A percentile compares a stretch with the other conserved stretches of the same genome.
Conservation (phyloP, 2,888 invertebrate species). For the Stictocephala bisonia region DNA sequence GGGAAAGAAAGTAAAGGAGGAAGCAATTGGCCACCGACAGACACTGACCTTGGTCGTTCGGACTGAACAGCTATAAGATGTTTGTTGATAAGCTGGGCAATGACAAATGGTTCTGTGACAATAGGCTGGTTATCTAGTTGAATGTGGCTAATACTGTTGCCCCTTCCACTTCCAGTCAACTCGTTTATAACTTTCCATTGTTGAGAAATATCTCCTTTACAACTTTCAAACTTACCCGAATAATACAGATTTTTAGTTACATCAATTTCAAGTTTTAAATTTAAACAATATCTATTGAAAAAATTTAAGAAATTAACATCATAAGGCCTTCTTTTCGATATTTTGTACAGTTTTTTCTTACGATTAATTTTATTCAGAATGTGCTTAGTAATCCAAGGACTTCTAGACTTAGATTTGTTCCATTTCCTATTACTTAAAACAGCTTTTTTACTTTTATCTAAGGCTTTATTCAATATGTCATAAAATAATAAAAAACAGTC, state of each 20-base stretch:
- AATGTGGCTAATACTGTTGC: not conserved
- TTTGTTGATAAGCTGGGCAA: not conserved
- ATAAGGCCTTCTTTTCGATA: not conserved
- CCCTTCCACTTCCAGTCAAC: not conserved
- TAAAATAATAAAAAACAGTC: conserved; percentile 3
- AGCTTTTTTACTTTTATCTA: no score
- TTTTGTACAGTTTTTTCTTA: not conserved
- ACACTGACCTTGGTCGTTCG: not conserved
- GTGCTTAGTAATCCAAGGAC: not conserved
- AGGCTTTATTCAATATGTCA: not conserved
- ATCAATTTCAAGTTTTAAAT: not conserved
- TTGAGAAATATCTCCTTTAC: not conserved
- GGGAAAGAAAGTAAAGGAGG: not conserved
- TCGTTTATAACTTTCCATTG: not conserved
- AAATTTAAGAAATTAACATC: not conserved
- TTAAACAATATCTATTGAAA: not conserved
- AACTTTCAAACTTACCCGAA: not conserved
- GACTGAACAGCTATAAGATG: not conserved
- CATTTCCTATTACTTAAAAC: not conserved
- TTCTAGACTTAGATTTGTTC: not conserved
- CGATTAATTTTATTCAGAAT: not conserved
- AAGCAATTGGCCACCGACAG: not conserved
- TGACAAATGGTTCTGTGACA: not conserved
- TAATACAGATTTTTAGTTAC: not conserved
- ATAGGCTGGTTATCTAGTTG: not conserved